phyloP scores from a whole-genome alignment of 2,888 invertebrate species.

The Aspidiotus destructor region DNA sequence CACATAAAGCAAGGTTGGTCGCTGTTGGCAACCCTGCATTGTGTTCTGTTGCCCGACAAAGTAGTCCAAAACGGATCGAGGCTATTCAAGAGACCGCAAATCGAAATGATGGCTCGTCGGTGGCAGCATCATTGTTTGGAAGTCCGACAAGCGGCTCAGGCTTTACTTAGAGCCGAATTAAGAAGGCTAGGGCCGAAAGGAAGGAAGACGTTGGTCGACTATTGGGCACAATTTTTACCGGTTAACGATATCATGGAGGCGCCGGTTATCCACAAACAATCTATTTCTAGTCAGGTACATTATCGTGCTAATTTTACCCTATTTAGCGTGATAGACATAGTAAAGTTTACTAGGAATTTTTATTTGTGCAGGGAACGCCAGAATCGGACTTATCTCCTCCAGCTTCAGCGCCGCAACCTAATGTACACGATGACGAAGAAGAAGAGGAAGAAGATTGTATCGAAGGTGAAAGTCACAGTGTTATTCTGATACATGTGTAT shows the following conservation, averaged over 20 bases:
- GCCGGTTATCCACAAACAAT: conserved; percentile 22
- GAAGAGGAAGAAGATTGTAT: conserved; percentile 73
- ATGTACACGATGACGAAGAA: conserved; percentile 59
- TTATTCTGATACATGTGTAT: too few species aligned
- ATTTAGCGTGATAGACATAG: neutral
- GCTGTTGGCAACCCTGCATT: conserved; percentile 87
- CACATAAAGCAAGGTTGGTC: conserved; percentile 98
- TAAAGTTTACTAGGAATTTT: neutral
- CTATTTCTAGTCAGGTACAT: conserved; percentile 30
- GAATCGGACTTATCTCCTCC: conserved; percentile 25
- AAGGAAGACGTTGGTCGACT: conserved; percentile 81
- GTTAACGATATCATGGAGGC: conserved; percentile 52
- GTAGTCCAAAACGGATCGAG: conserved; percentile 59
- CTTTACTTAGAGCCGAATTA: conserved; percentile 84
- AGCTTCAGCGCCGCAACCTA: conserved; percentile 32
- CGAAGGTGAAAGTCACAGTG: conserved; percentile 49
- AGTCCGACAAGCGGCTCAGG: conserved; percentile 93
- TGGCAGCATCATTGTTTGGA: conserved; percentile 99
- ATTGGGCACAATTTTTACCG: conserved; percentile 92
- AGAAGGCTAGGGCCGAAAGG: conserved; percentile 81
- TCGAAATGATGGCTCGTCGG: conserved; percentile 91
- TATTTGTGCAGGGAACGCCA: conserved; percentile 9
- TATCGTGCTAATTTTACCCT: neutral
- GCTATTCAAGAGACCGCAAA: conserved; percentile 85
- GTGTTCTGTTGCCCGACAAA: conserved; percentile 89